Percentiles rank a stretch among this genome's conserved stretches.
Evolutionary conservation across 2,113 vertebrate genomes (phyloP).

Genomic region (Atrichornis clamosus): DNA sequence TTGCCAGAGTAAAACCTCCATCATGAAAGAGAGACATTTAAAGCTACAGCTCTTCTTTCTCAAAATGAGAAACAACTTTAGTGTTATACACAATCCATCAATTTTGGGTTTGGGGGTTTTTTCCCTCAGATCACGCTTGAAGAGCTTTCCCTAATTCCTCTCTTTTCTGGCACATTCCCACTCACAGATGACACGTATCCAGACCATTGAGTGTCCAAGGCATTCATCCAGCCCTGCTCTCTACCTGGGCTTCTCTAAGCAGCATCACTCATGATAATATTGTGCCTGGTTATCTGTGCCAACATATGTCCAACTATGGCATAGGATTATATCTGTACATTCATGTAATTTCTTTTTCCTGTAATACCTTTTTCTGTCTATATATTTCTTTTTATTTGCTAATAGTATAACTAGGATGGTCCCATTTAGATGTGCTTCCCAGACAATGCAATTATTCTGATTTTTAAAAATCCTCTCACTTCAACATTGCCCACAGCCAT

Average conservation of each 20-base stretch:
- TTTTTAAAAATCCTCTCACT: background rate
- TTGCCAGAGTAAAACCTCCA: background rate
- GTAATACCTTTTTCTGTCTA: background rate
- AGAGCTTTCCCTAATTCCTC: background rate
- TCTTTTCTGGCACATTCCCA: background rate
- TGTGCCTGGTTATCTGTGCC: background rate
- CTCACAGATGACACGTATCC: background rate
- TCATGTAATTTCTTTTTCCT: background rate
- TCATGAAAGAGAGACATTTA: background rate
- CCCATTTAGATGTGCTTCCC: background rate
- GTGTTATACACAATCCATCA: background rate
- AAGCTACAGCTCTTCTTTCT: background rate
- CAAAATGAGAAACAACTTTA: background rate
- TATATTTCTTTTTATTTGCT: background rate
- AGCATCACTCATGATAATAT: background rate
- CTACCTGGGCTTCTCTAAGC: background rate
- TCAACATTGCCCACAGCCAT: background rate
- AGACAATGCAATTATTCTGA: background rate
- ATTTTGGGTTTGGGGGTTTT: too few relatives aligned
- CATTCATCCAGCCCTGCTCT: background rate
- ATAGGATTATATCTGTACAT: background rate
- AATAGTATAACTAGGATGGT: background rate
- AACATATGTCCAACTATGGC: background rate
- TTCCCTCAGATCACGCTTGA: background rate
- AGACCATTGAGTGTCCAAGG: background rate